Percentiles rank a stretch among this genome's conserved stretches.
phyloP scores from a whole-genome alignment of 2,113 vertebrate species.

The Tyto alba region DNA sequence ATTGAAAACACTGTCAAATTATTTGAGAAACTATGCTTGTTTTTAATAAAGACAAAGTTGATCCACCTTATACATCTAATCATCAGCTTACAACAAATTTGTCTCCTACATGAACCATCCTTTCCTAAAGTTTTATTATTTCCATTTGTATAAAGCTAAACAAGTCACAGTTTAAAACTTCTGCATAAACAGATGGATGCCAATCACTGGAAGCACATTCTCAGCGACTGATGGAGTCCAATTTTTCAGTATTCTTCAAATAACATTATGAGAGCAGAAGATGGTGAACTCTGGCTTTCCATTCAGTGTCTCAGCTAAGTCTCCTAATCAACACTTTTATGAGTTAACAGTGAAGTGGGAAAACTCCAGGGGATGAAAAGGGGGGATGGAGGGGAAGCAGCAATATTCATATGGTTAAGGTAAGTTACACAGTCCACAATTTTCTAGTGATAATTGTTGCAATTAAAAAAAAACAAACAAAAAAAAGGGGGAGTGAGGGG shows the following conservation, averaged over 20 bases:
- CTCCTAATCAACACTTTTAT: background rate
- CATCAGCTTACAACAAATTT: background rate
- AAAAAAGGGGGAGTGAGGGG: rapidly evolving
- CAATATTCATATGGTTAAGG: rapidly evolving
- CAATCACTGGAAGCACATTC: background rate
- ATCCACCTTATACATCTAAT: background rate
- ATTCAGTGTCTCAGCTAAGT: background rate
- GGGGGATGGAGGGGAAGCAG: rapidly evolving
- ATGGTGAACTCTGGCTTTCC: background rate
- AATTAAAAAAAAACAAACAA: background rate
- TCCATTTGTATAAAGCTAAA: background rate
- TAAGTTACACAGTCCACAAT: background rate
- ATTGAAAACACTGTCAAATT: background rate
- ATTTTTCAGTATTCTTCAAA: background rate
- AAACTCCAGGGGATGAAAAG: background rate
- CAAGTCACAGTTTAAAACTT: background rate
- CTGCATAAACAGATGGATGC: background rate
- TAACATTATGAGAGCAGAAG: background rate
- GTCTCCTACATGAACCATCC: background rate
- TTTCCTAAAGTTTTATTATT: background rate
- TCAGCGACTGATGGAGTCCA: background rate
- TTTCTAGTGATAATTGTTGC: background rate
- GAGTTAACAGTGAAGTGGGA: background rate
- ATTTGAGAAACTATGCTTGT: background rate
- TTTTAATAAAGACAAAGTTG: background rate